Base-by-base conservation (phyloP, 1,140 invertebrate genomes). In the Ladona fulva region DNA sequence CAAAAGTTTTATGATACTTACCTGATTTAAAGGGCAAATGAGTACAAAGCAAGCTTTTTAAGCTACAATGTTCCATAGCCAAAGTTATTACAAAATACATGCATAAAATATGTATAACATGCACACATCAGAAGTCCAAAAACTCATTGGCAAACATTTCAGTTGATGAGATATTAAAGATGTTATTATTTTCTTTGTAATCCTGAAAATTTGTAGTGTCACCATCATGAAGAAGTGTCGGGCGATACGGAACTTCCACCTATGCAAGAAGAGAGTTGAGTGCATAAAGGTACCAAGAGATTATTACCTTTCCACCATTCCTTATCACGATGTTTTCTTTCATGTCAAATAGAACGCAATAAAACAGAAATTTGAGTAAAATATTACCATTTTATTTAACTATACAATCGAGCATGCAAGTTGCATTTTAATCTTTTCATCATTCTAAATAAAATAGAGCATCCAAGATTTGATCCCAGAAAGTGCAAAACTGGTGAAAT, bases 111-210 rank as follows among this genome's bases (percentile, higher is more conserved):
- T 66, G 52, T 16, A 16, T 6, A 66, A 66, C 52, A 66, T 66
- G 52, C 52, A 66, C 52, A 66, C 52, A 42, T 75, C 29, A 75
- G 74, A 75, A 75, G 37, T 75, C 74, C 10, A 10, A 1, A n/a
- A 75, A 75, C 16, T 75, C 74, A 42, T 75, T n/a, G 16, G 74
- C 16, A 42, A 75, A 75, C 74, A 75, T 25, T 25, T 25, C 24
- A 25, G 74, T 25, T 75, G 74, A 75, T 25, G 74, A 75, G 37
- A 75, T 75, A 42, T 75, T 42, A 42, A 75, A 75, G 24, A 75
- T 75, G 37, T 19, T 25, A 75, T 42, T 75, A 19, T 42, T 75
- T 24, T 75, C 74, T 75, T 75, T 75, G 74, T 75, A 75, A 6
- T 75, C 74, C 24, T 25, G 24, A 42, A 75, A 75, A 42, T 75